Evolutionary conservation across 1,140 invertebrate genomes (phyloP), one percentile per base, ranked within the genome.

Genomic region (Ips typographus): DNA sequence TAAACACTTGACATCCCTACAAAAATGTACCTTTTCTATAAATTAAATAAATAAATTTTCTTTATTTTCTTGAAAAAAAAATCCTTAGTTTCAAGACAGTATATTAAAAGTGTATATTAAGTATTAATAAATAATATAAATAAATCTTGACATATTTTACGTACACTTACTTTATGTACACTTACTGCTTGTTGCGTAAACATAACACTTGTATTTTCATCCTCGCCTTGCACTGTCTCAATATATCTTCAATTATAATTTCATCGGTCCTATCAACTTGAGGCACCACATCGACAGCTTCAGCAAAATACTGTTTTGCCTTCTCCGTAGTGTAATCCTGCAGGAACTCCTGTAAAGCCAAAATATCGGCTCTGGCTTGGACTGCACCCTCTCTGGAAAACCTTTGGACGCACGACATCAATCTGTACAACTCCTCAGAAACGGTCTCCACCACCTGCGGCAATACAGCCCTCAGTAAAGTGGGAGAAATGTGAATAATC

Each of bases 381-480:
- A 90, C 77, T 56, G 85, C 85, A 36, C 91, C 91, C 65, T 85
- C 79, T 22, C 82, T 79, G 77, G 86, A 89, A 79, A 92, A 92
- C 62, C 85, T 85, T 49, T 85, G 84, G 43, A 90, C 89, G 80
- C 93, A 94, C 43, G 90, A 89, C 84, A 94, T 91, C 1, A 98
- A 83, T 37, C 95, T 84, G 22, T 91, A 89, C 58, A 97, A 82
- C 84, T 98, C 96, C 83, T 98, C 94, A 64, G 92, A 90, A 69
- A 97, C 91, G 1, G 90, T 94, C 82, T 96, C 91, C 22, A 95
- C 90, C 65, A 98, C 92, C 76, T 93, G 91, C 36, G 88, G 89
- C 74, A 97, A 84, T 40, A 97, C 91, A 40, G 86, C 84, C 4
- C 87, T 81, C 40, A 94, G 83, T 74, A 95, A 83, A 42, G 86